Percentiles rank a stretch among this genome's conserved stretches.
Conservation (phyloP, 2,113 vertebrate genomes). For the Saccopteryx bilineata region DNA sequence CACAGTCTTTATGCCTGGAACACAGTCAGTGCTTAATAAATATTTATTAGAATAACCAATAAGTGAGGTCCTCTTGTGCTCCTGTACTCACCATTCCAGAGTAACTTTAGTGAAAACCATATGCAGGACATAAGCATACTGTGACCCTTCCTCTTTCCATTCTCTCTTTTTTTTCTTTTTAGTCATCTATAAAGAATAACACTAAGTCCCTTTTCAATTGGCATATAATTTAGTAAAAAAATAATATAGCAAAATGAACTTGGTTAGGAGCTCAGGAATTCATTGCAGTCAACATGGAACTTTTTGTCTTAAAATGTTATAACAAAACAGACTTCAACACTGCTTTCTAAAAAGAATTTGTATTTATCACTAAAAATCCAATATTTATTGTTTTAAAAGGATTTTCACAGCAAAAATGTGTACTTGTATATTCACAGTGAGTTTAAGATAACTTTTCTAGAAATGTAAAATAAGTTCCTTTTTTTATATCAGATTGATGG, state of each 20-base stretch:
- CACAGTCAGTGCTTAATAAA: background rate
- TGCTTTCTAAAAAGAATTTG: conserved; percentile 48
- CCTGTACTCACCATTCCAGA: background rate
- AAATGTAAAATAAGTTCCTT: conserved; percentile 16
- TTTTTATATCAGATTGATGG: conserved; percentile 42
- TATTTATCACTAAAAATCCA: conserved; percentile 50
- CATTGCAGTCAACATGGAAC: conserved; percentile 23
- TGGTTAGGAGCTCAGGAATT: conserved; percentile 24
- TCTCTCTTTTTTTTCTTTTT: background rate
- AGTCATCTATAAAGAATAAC: background rate
- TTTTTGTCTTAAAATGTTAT: background rate
- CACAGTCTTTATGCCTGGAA: background rate
- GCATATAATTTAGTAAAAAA: background rate
- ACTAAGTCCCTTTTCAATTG: background rate
- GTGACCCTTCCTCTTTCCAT: background rate
- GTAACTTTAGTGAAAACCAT: background rate
- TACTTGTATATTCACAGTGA: background rate
- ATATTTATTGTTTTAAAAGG: conserved; percentile 54
- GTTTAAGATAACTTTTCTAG: conserved; percentile 37
- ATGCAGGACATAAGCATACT: background rate
- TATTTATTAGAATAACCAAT: conserved; percentile 50
- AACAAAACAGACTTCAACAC: background rate
- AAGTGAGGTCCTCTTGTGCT: background rate
- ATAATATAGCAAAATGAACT: background rate
- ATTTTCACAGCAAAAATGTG: conserved; percentile 24